Evolutionary conservation across 2,113 vertebrate species (phyloP).

Genomic region (Hyaena hyaena): DNA sequence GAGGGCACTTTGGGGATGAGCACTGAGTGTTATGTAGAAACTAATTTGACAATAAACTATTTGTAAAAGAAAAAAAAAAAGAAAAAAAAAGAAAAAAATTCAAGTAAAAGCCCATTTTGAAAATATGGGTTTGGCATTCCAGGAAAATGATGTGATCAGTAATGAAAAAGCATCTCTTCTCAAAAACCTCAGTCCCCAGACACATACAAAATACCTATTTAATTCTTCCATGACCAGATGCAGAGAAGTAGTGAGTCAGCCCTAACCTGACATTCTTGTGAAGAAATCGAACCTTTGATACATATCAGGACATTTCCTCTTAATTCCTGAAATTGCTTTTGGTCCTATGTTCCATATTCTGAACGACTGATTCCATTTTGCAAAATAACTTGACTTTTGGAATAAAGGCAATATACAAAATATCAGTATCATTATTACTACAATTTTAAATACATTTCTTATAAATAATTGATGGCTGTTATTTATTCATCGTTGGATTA

Average conservation of each 20-base stretch:
- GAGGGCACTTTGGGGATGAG: too few species aligned
- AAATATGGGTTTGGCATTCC: background rate
- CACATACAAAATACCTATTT: background rate
- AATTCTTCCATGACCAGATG: background rate
- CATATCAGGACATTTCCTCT: background rate
- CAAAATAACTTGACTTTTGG: constrained; percentile 29
- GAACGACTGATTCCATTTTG: background rate
- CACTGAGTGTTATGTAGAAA: too few species aligned
- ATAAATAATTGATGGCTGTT: constrained; percentile 78
- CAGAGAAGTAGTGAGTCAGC: background rate
- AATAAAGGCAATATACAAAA: constrained; percentile 25
- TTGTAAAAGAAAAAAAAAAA: too few species aligned
- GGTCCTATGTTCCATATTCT: background rate
- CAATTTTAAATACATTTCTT: constrained; percentile 71
- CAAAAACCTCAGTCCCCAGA: background rate
- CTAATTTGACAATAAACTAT: too few species aligned
- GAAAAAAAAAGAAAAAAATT: too few species aligned
- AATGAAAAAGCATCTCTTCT: background rate
- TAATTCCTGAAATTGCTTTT: background rate
- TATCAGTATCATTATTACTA: constrained; percentile 66
- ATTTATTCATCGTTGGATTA: constrained; percentile 79
- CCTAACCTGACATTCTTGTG: background rate
- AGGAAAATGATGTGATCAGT: background rate
- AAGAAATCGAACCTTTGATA: background rate
- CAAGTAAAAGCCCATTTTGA: background rate